Conservation (phyloP, 2,888 invertebrate genomes). For the Barypeithes pellucidus region DNA sequence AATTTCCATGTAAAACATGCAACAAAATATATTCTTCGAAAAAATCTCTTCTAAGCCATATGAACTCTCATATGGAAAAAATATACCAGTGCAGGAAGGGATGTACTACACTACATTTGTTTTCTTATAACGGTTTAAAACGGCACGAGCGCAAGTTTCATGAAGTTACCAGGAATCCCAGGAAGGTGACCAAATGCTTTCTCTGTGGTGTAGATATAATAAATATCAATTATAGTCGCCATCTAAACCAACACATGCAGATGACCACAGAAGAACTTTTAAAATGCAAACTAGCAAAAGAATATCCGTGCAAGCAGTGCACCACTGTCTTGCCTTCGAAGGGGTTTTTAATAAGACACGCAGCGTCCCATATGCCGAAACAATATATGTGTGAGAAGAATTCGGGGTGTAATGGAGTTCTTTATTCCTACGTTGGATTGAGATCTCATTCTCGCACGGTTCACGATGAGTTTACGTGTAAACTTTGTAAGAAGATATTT, state of each 20-base stretch:
- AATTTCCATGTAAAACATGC: not conserved
- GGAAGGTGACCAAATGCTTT: not conserved
- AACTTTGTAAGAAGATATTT: not conserved
- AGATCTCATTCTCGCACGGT: not conserved
- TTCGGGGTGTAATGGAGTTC: not conserved
- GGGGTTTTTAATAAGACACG: not conserved
- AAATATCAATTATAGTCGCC: not conserved
- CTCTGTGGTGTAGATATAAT: not conserved
- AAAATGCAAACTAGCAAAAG: not conserved
- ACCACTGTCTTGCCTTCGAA: too few relatives aligned
- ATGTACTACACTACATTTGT: not conserved
- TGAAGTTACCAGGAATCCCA: not conserved
- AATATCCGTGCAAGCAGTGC: conserved; percentile 13
- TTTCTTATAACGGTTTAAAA: not conserved
- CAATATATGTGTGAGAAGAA: not conserved
- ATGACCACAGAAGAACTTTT: not conserved
- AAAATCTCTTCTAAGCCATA: not conserved
- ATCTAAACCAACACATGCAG: not conserved
- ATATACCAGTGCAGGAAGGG: not conserved
- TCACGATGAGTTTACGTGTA: not conserved
- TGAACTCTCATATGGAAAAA: conserved; percentile 8
- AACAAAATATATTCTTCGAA: not conserved
- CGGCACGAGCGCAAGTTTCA: not conserved
- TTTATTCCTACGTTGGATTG: not conserved
- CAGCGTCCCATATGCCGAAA: not conserved